Base-by-base conservation (phyloP, 2,888 invertebrate genomes). In the Iselma pallidipennis region DNA sequence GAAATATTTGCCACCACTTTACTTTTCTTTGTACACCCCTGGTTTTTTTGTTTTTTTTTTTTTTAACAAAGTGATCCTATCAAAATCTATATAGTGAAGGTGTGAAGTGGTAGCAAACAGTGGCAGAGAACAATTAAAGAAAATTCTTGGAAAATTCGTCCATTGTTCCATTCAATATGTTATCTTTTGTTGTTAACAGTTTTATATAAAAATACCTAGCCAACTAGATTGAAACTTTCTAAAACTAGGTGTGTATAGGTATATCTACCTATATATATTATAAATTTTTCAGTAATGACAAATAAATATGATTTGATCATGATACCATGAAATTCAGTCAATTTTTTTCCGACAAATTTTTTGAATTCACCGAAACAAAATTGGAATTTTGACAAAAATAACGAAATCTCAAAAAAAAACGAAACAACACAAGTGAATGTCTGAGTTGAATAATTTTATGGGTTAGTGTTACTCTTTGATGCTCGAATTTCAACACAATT, bases 391-490 rank as follows among this genome's bases (percentile, higher is more conserved):
- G 25, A 14, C 14, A 55, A 42, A 48, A 42, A 16, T 4, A 54
- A 26, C 14, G 21, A 33, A 52, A 9, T n/a, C 16, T 12, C 48
- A 21, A 21, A 21, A 10, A 21, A 7, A 21, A 10, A n/a, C 21
- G 6, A 9, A 2, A 21, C 21, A 12, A 25, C n/a, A 48, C 9
- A 29, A 52, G 26, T 29, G 29, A 52, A 52, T 28, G n/a, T 37
- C 14, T 31, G 31, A 48, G 49, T 48, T 55, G 55, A 51, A 14
- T 55, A 33, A 59, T 31, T 60, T 60, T 55, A 55, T 56, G 21
- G 60, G 60, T 60, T 60, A 60, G 52, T 52, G 51, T 51, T 37
- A 51, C 33, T 57, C 10, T 19, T 48, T 21, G 29, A 55, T n/a
- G 53, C 42, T 45, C 4, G 28, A 48, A 29, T 55, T 55, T 19